Evolutionary conservation across 2,888 invertebrate species (phyloP).

Genomic region (Hypercompe scribonia): DNA sequence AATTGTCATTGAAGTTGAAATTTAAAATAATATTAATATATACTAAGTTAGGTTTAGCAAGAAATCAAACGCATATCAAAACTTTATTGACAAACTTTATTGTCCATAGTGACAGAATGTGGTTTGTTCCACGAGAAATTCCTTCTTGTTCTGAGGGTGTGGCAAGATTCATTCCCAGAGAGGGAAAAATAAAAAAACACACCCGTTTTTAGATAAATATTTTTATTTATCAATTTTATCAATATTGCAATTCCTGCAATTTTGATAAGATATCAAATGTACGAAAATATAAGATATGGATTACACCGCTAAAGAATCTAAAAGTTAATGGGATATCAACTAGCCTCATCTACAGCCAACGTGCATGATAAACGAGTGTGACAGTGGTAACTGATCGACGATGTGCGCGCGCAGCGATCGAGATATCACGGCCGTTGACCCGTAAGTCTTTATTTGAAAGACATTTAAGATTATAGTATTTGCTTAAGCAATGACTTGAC

Average conservation of each 20-base stretch:
- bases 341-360: slow-evolving; percentile 22
- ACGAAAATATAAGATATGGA: background rate
- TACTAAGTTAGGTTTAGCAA: no score
- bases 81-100: no score
- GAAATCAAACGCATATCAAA: background rate
- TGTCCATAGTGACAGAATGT: background rate
- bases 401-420: slow-evolving; percentile 55
- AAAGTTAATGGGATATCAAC: slow-evolving; percentile 34
- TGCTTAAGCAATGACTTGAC: background rate
- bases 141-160: background rate
- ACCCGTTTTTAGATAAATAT: background rate
- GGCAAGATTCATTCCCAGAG: background rate
- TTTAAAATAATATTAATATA: no score
- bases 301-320: background rate
- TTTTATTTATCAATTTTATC: background rate
- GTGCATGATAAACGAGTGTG: slow-evolving; percentile 58
- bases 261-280: background rate
- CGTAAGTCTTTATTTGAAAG: background rate
- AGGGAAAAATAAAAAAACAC: background rate
- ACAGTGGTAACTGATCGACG: slow-evolving; percentile 71
- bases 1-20: no score
- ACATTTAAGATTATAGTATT: slow-evolving; percentile 19
- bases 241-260: background rate
- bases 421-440: slow-evolving; percentile 35
- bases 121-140: background rate